phyloP scores from a whole-genome alignment of 30 jellyfish, hydroid and myxozoan species.

The Rhopilema esculentum region DNA sequence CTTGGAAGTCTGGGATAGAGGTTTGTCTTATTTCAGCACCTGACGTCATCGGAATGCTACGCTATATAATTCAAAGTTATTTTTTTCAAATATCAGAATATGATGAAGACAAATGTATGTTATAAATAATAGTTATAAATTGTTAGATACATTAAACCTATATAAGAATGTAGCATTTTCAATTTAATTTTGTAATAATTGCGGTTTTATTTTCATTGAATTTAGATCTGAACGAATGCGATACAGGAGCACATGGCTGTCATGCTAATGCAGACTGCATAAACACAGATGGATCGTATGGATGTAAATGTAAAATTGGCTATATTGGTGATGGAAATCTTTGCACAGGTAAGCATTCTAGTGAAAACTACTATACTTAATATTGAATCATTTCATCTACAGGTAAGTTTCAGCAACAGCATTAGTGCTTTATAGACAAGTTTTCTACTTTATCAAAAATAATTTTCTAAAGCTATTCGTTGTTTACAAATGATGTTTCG shows the following conservation, averaged over 20 bases:
- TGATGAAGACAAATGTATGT: too few species aligned
- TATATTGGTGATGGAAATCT: constrained; percentile 55
- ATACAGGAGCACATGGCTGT: constrained; percentile 11
- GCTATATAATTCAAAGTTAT: too few species aligned
- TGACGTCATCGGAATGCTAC: too few species aligned
- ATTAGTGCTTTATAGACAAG: constrained; percentile 23
- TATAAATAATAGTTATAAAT: too few species aligned
- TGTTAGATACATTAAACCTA: too few species aligned
- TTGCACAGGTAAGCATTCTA: constrained; percentile 60
- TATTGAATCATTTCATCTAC: constrained; percentile 31
- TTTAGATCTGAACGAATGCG: constrained; percentile 64
- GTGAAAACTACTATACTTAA: constrained; percentile 53
- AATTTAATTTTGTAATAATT: background rate
- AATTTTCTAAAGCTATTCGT: too few species aligned
- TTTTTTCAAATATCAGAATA: too few species aligned
- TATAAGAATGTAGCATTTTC: too few species aligned
- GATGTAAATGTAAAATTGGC: constrained; percentile 61
- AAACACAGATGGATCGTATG: constrained; percentile 59
- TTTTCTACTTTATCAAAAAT: too few species aligned
- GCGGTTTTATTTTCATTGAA: background rate
- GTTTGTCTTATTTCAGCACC: too few species aligned
- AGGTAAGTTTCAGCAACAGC: constrained; percentile 67
- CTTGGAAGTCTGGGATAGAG: too few species aligned
- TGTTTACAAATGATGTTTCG: too few species aligned
- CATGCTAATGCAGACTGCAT: constrained; percentile 55